phyloP scores from a whole-genome alignment of 1,140 invertebrate genomes.

The Lasaia peninsularis region DNA sequence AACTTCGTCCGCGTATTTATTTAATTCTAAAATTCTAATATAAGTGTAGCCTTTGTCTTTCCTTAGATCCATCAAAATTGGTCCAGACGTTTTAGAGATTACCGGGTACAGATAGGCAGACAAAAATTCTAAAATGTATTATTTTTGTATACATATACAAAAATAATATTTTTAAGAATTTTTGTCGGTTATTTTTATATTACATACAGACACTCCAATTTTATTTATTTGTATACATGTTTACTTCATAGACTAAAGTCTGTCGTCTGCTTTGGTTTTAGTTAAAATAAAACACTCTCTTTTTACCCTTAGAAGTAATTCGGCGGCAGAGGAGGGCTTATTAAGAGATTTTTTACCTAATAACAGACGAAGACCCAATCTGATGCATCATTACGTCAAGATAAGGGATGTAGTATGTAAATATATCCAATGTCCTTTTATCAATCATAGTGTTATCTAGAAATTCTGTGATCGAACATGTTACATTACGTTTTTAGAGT shows the following conservation, averaged over 20 bases:
- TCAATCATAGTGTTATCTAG: background rate
- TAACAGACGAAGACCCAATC: constrained; percentile 10
- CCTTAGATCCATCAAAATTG: no score
- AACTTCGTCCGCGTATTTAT: no score
- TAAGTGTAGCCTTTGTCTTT: no score
- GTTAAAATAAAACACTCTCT: constrained; percentile 14
- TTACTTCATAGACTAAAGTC: background rate
- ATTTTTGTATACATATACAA: no score
- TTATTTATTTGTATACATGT: no score
- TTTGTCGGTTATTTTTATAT: no score
- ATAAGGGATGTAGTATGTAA: background rate
- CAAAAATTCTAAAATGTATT: no score
- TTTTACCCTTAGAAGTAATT: constrained; percentile 33
- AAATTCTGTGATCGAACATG: background rate
- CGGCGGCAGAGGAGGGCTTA: constrained; percentile 34
- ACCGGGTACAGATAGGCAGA: no score
- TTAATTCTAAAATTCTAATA: no score
- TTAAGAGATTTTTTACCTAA: constrained; percentile 31
- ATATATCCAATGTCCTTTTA: background rate
- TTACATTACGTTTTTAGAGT: background rate
- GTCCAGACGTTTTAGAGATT: no score
- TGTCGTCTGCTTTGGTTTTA: constrained; percentile 10
- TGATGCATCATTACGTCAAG: constrained; percentile 3
- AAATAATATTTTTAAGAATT: no score
- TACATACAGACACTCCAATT: no score